Evolutionary conservation across 2,113 vertebrate species (phyloP).

Genomic region (Chunga burmeisteri): DNA sequence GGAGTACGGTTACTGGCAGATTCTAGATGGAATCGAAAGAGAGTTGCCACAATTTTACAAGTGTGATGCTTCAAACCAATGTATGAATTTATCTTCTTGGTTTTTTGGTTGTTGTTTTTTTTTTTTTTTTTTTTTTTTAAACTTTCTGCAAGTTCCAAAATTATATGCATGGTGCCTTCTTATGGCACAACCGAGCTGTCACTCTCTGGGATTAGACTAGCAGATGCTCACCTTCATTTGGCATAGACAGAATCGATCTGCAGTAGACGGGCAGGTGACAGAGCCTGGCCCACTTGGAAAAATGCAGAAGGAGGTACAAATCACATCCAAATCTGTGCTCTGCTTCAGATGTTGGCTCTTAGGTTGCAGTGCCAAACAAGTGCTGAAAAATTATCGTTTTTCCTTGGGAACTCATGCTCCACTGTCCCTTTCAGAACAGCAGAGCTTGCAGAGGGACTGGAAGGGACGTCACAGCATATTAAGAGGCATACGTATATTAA

Average conservation of each 20-base stretch:
- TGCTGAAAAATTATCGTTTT: neutral
- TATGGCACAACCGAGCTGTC: neutral
- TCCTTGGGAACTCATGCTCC: neutral
- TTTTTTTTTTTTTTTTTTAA: neutral
- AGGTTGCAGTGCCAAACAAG: neutral
- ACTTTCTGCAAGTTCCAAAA: neutral
- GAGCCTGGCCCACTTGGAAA: neutral
- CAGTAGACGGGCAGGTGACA: neutral
- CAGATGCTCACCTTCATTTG: neutral
- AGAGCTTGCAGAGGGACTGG: neutral
- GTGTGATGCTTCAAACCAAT: neutral
- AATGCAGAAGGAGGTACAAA: neutral
- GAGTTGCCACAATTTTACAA: neutral
- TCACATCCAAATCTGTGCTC: neutral
- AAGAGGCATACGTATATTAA: neutral
- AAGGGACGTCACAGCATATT: neutral
- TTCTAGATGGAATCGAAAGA: neutral
- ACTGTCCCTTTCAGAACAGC: neutral
- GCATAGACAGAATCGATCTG: neutral
- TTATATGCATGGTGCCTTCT: neutral
- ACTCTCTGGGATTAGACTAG: neutral
- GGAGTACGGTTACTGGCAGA: neutral
- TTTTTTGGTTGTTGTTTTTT: too few species aligned
- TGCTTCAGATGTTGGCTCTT: neutral
- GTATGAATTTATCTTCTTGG: neutral